Base-by-base conservation (phyloP, 37 sponge, comb jelly and placozoan species). In the Oscarella lobularis region DNA sequence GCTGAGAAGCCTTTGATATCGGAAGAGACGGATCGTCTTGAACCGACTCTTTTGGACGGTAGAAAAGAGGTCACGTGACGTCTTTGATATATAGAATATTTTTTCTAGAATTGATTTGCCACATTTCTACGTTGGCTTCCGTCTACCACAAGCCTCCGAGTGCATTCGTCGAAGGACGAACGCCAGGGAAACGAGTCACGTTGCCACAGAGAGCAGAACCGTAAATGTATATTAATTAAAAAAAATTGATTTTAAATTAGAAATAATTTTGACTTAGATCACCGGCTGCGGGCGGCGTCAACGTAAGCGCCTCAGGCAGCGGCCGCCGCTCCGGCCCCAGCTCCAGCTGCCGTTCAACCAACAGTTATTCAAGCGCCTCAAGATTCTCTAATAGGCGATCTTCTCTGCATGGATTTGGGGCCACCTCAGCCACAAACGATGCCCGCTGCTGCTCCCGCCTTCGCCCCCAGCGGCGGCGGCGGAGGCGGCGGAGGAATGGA, bases 61-160 rank as follows among this genome's bases (percentile, higher is more conserved):
- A n/a, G n/a, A n/a, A n/a, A n/a, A n/a, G n/a, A n/a, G n/a, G n/a
- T n/a, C n/a, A n/a, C n/a, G n/a, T n/a, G n/a, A n/a, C n/a, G n/a
- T n/a, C n/a, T n/a, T n/a, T n/a, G n/a, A n/a, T n/a, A n/a, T n/a
- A n/a, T n/a, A n/a, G n/a, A n/a, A n/a, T n/a, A n/a, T n/a, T n/a
- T 74, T 14, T 33, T 34, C 2, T 40, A 82, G 99, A 98, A 75
- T 87, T 98, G 36, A 86, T 98, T 40, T 87, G 95, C 41, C 94
- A 98, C 68, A 90, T 98, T 33, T 85, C 99, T 37, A 91, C 95
- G 27, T 82, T 98, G 72, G 92, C 99, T 40, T 94, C 95, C 33
- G 99, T 98, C 39, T 98, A 98, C 73, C 99, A 98, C 81, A 98
- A 98, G 65, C 99, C 99, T 27, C 95, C 99, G 3, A 79, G 77